Base-by-base conservation (phyloP, 2,797 vertebrate genomes). In the Gallinago stenura region DNA sequence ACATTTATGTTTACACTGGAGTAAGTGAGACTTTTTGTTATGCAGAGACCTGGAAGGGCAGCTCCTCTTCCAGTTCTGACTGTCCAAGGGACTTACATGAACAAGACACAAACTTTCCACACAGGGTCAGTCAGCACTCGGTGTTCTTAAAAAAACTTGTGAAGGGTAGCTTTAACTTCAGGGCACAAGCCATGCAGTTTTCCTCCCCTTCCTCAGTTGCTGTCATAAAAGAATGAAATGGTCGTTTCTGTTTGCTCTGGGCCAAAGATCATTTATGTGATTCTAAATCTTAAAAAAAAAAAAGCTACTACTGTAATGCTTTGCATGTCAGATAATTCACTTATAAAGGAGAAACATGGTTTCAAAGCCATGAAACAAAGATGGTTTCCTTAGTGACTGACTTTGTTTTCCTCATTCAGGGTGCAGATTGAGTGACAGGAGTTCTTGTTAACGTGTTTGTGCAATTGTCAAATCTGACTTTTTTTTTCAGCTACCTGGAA, bases 401-500 rank as follows among this genome's bases (percentile, higher is more conserved):
- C 46, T 90, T 90, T 46, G 4, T 75, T 82, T 73, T 88, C 65
- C 43, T 91, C 62, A 53, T 71, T 95, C 37, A 4, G 8, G 56
- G 28, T 54, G 26, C 61, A 84, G 87, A 35, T 13, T 77, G 65
- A 87, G 68, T 89, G 91, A 48, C n/a, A 25, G 22, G 28, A 87
- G 46, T 57, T 85, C 77, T 57, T 62, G 62, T 82, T 95, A 94
- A 79, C 39, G 6, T 78, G 51, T 89, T 84, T 93, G 78, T 89
- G 25, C 92, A 80, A 93, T 90, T 88, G 51, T 90, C 73, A 81
- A 61, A 91, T 31, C 22, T 95, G 94, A 17, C 58, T 88, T 81
- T 88, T 98, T 88, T 88, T 98, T 98, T 95, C 98, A 99, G 99
- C 30, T 99, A 99, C 97, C 98, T 99, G 98, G 99, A 99, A 98